Percentiles rank a stretch among this genome's conserved stretches.
Conservation (phyloP, 1,140 invertebrate genomes). For the Ips nitidus region DNA sequence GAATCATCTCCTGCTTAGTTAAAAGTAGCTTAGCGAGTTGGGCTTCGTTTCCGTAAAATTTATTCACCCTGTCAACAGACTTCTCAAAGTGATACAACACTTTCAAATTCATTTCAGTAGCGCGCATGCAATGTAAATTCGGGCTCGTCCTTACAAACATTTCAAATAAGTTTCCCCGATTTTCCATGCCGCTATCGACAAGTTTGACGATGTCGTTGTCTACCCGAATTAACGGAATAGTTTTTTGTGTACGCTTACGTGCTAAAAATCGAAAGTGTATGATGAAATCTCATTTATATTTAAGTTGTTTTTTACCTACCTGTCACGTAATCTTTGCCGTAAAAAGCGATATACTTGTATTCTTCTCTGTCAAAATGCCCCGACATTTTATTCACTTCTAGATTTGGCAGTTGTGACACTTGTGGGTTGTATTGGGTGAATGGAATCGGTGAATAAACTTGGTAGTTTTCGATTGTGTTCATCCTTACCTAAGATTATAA, state of each 20-base stretch:
- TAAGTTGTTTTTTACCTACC: conserved; percentile 55
- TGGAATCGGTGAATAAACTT: conserved; percentile 81
- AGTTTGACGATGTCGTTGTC: conserved; percentile 64
- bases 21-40: conserved; percentile 48
- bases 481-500: conserved; percentile 67
- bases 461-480: conserved; percentile 79
- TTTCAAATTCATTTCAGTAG: conserved; percentile 69
- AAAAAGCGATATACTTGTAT: conserved; percentile 77
- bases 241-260: conserved; percentile 61
- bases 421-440: conserved; percentile 74
- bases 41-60: conserved; percentile 46
- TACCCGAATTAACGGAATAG: conserved; percentile 62
- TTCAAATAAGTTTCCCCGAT: conserved; percentile 59
- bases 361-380: conserved; percentile 79
- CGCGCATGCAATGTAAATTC: conserved; percentile 68
- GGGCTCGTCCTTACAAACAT: conserved; percentile 63
- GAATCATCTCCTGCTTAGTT: conserved; percentile 33
- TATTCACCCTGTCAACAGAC: conserved; percentile 37
- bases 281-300: too few relatives aligned
- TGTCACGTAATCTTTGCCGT: conserved; percentile 75
- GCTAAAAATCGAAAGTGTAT: conserved; percentile 52
- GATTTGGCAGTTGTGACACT: conserved; percentile 59
- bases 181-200: conserved; percentile 48
- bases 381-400: conserved; percentile 75
- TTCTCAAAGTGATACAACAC: conserved; percentile 57